Percentiles rank a stretch among this genome's conserved stretches.
Conservation (phyloP, 2,113 vertebrate genomes). For the Cyanoderma ruficeps region DNA sequence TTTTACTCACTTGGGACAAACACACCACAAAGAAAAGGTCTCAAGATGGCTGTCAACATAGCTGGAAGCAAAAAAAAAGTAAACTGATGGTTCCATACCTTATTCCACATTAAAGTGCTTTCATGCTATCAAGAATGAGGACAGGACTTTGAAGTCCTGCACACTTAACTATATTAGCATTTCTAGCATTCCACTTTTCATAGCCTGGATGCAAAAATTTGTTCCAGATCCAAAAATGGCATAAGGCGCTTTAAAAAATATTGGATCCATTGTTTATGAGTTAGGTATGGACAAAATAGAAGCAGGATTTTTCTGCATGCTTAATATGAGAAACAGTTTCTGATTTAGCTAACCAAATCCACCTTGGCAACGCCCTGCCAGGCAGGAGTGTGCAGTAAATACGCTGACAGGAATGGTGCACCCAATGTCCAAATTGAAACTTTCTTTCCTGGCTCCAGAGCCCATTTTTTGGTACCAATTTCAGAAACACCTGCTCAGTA, state of each 20-base stretch:
- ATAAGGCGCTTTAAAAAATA: background rate
- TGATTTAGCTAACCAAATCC: background rate
- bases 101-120: background rate
- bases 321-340: background rate
- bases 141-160: background rate
- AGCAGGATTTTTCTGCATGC: background rate
- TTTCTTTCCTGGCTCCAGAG: background rate
- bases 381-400: background rate
- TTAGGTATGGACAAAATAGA: background rate
- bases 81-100: background rate
- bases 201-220: background rate
- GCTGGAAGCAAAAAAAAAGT: background rate
- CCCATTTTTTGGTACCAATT: background rate
- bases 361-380: background rate
- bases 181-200: background rate
- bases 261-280: background rate
- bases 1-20: background rate
- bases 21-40: background rate
- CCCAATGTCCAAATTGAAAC: background rate
- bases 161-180: background rate
- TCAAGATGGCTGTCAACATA: background rate
- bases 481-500: conserved; percentile 39
- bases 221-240: background rate
- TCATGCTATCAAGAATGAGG: background rate
- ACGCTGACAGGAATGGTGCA: background rate